Percentiles rank a stretch among this genome's conserved stretches.
Evolutionary conservation across 2,797 vertebrate genomes (phyloP).

Genomic region (Mastacembelus armatus): DNA sequence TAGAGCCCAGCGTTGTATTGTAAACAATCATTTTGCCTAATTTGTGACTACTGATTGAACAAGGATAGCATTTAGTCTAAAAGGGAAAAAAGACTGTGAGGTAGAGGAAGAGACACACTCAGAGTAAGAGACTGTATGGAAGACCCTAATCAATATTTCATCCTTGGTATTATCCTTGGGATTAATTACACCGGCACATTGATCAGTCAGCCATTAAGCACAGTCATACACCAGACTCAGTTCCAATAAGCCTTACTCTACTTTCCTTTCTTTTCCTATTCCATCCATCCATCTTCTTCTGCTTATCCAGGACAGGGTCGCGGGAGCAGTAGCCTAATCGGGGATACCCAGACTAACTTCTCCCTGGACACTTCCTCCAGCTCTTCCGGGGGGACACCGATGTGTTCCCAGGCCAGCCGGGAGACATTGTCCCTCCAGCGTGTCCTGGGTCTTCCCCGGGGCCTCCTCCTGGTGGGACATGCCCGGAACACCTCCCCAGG

Average conservation of each 20-base stretch:
- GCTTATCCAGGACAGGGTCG: too few species aligned
- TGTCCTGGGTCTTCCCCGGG: too few species aligned
- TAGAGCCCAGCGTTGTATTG: slow-evolving; percentile 20
- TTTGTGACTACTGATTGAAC: slow-evolving; percentile 32
- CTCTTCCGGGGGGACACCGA: too few species aligned
- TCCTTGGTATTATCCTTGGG: slow-evolving; percentile 48
- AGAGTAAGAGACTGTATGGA: slow-evolving; percentile 25
- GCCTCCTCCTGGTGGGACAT: too few species aligned
- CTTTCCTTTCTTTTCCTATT: slow-evolving; percentile 11
- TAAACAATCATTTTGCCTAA: slow-evolving; percentile 38
- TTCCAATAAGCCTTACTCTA: slow-evolving; percentile 42
- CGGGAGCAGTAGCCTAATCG: too few species aligned
- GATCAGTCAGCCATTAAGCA: slow-evolving; percentile 71
- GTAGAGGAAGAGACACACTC: slow-evolving; percentile 15
- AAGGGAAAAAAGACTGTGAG: slow-evolving; percentile 17
- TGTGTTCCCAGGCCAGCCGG: too few species aligned
- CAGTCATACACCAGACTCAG: slow-evolving; percentile 36
- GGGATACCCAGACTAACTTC: too few species aligned
- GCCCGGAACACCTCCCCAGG: too few species aligned
- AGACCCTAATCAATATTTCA: slow-evolving; percentile 73
- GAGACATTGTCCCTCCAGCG: too few species aligned
- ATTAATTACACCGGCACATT: slow-evolving; percentile 76
- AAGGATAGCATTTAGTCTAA: slow-evolving; percentile 10
- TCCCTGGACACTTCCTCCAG: too few species aligned
- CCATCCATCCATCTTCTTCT: too few species aligned